Percentiles rank a stretch among this genome's conserved stretches.
phyloP scores from a whole-genome alignment of 2,888 invertebrate genomes.

The Rosalia funebris region DNA sequence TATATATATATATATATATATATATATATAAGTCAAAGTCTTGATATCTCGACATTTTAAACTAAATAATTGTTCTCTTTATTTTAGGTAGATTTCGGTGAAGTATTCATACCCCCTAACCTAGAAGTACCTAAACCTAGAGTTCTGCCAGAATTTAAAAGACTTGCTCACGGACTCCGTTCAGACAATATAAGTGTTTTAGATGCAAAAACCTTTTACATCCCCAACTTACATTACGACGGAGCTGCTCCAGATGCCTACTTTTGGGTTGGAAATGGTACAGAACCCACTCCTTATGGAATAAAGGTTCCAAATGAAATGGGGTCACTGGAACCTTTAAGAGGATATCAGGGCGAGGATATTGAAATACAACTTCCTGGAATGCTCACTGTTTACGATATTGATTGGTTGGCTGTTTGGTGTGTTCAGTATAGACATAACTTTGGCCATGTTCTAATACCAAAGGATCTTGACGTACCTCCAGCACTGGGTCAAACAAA shows the following conservation, averaged over 20 bases:
- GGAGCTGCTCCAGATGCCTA: constrained; percentile 92
- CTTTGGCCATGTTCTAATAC: constrained; percentile 89
- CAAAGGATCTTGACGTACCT: constrained; percentile 88
- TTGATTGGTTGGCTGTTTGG: constrained; percentile 93
- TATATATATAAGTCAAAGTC: no score
- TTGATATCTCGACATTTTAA: no score
- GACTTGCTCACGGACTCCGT: constrained; percentile 86
- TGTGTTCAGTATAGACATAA: constrained; percentile 90
- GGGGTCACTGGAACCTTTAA: constrained; percentile 81
- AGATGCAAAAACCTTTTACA: constrained; percentile 91
- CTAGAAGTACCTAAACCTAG: constrained; percentile 83
- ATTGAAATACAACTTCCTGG: constrained; percentile 90
- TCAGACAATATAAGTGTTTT: constrained; percentile 92
- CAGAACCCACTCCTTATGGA: constrained; percentile 82
- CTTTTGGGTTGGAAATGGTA: constrained; percentile 93
- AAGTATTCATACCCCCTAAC: constrained; percentile 81
- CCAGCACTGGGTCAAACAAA: constrained; percentile 91
- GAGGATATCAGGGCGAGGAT: constrained; percentile 90
- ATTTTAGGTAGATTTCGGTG: constrained; percentile 86
- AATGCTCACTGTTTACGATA: constrained; percentile 86
- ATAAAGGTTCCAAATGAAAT: constrained; percentile 90
- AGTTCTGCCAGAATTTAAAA: constrained; percentile 85
- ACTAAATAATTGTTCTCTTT: not conserved
- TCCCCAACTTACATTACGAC: constrained; percentile 92
- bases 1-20: no score